Conservation (phyloP, 2,888 invertebrate species). For the Yponomeuta cagnagella region DNA sequence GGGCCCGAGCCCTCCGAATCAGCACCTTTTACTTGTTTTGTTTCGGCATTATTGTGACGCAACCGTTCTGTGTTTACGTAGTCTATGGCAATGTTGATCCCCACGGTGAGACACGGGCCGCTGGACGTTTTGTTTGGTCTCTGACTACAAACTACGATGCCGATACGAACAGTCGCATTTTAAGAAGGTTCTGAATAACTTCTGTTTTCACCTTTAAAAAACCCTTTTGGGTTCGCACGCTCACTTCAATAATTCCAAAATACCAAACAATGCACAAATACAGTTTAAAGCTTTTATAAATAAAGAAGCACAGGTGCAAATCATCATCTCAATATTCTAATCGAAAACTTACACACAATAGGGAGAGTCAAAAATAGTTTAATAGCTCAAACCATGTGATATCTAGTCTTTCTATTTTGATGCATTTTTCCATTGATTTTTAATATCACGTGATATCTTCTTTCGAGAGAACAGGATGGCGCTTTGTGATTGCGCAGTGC, state of each 20-base stretch:
- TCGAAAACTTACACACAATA: slow-evolving; percentile 6
- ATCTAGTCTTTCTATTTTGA: slow-evolving; percentile 59
- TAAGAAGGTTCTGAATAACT: too few species aligned
- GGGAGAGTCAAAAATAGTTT: slow-evolving; percentile 42
- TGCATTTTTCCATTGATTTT: slow-evolving; percentile 13
- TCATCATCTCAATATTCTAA: slow-evolving; percentile 16
- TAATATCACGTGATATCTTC: slow-evolving; percentile 4
- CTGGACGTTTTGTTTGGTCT: too few species aligned
- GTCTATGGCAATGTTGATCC: not conserved
- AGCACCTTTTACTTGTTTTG: slow-evolving; percentile 2
- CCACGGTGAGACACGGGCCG: too few species aligned
- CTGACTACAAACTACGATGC: too few species aligned
- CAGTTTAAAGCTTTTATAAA: slow-evolving; percentile 13
- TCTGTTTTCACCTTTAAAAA: too few species aligned
- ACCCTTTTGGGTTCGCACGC: not conserved
- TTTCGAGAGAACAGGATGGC: not conserved
- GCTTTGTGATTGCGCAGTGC: not conserved
- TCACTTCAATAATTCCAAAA: not conserved
- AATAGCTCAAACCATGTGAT: slow-evolving; percentile 73
- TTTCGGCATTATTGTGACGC: slow-evolving; percentile 15
- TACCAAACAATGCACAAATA: not conserved
- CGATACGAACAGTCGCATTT: too few species aligned
- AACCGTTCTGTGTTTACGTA: slow-evolving; percentile 16
- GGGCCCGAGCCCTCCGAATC: not conserved
- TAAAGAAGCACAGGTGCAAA: slow-evolving; percentile 10